phyloP scores from a whole-genome alignment of 2,113 vertebrate species.

The Pica pica region DNA sequence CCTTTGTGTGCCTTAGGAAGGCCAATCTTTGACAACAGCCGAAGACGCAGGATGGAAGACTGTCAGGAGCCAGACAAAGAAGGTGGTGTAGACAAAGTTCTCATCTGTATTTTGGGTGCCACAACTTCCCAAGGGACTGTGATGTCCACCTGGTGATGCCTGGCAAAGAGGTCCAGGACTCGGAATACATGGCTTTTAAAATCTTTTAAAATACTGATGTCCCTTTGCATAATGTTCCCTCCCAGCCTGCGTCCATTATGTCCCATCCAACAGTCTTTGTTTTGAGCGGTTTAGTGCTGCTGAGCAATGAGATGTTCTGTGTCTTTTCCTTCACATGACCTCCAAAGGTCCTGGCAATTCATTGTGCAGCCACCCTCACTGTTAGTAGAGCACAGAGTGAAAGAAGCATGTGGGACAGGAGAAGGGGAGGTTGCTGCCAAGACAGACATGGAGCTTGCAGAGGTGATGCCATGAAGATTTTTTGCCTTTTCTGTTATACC shows the following conservation, averaged over 20 bases:
- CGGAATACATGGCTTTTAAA: not conserved
- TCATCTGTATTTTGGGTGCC: not conserved
- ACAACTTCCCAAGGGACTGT: not conserved
- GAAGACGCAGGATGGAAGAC: not conserved
- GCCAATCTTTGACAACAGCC: not conserved
- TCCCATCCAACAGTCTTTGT: not conserved
- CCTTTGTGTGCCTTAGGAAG: not conserved
- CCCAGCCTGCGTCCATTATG: not conserved
- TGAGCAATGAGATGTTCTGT: not conserved
- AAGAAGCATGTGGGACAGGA: not conserved
- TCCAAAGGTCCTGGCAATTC: not conserved
- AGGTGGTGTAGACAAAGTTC: not conserved
- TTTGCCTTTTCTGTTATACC: too few relatives aligned
- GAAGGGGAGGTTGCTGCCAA: not conserved
- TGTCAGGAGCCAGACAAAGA: not conserved
- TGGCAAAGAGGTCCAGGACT: not conserved
- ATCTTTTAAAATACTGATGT: not conserved
- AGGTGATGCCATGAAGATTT: too few relatives aligned
- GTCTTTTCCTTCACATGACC: not conserved
- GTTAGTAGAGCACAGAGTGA: not conserved
- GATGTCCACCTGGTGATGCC: not conserved
- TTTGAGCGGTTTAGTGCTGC: not conserved
- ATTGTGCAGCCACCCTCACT: not conserved
- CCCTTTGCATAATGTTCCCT: not conserved
- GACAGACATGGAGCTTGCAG: not conserved